Evolutionary conservation across 1,140 invertebrate species (phyloP).

Genomic region (Scaptodrosophila lebanonensis): DNA sequence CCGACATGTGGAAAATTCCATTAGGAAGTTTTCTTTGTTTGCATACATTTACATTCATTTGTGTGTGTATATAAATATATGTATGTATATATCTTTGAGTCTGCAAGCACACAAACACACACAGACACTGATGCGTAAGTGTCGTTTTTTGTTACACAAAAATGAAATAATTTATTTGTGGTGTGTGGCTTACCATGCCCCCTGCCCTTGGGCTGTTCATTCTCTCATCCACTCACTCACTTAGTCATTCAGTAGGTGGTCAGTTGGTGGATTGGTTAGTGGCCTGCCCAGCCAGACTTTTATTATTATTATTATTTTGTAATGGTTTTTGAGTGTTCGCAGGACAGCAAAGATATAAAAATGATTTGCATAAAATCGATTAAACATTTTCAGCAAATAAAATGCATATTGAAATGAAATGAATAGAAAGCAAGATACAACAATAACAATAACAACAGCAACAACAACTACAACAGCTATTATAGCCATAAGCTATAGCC

Average conservation of each 20-base stretch:
- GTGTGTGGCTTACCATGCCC: too few relatives aligned
- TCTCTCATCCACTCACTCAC: conserved; percentile 3
- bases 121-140: too few relatives aligned
- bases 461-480: conserved; percentile 19
- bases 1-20: conserved; percentile 71
- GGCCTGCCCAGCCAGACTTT: conserved; percentile 28
- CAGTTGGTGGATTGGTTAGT: neutral
- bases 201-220: conserved; percentile 20
- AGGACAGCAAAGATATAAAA: conserved; percentile 45
- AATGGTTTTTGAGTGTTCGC: conserved; percentile 69
- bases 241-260: neutral
- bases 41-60: conserved; percentile 65
- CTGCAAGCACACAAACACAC: too few relatives aligned
- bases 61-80: neutral
- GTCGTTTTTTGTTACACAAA: too few relatives aligned
- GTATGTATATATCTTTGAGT: neutral
- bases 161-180: conserved; percentile 59
- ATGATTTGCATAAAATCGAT: conserved; percentile 73
- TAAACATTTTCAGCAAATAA: conserved; percentile 63
- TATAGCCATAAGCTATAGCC: conserved; percentile 12
- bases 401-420: conserved; percentile 63
- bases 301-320: conserved; percentile 69
- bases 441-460: conserved; percentile 17
- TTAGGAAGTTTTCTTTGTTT: conserved; percentile 73
- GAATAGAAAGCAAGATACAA: conserved; percentile 46